Base-by-base conservation (phyloP, 2,113 vertebrate species). In the Rhombomys opimus region DNA sequence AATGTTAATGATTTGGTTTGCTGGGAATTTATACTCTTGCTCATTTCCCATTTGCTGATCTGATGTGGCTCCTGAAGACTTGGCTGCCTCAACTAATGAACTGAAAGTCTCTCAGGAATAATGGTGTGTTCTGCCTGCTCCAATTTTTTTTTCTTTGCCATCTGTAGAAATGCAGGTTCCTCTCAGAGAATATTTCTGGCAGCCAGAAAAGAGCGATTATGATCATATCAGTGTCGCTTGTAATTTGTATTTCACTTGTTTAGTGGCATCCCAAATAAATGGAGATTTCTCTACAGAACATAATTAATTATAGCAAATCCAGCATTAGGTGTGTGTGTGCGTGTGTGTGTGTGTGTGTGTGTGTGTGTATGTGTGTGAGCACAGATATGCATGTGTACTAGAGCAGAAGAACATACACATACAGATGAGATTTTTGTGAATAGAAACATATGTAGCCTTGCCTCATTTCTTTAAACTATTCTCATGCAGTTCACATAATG, bases 1-100 rank as follows among this genome's bases (percentile, higher is more conserved):
- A 99, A 99, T 99, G 99, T 98, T 99, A 99, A 99, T 99, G 98
- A 99, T 98, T 98, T 97, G 59, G 97, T 98, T 99, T 98, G 97
- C 98, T 98, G 98, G 97, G 97, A 98, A 99, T 99, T 99, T 99
- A 99, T 98, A 98, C 96, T 97, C 98, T 97, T 98, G 98, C 97
- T 99, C 98, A 98, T 98, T 99, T 98, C 98, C 98, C 98, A 98
- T 99, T 99, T 99, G 98, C 98, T 98, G 98, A 99, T 99, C 98
- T 97, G 98, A 98, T 98, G 98, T 95, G 70, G 98, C 98, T 99
- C 97, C 22, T 98, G 98, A 98, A 98, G 98, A 98, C 97, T 98
- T 98, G 98, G 97, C 98, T 98, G 98, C 98, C 98, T 98, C 98
- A 86, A 72, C 98, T 98, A 99, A 99, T 98, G 98, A 99, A 99